Evolutionary conservation across 2,888 invertebrate species (phyloP), one percentile per base, ranked within the genome.

Genomic region (Malacosoma neustria): DNA sequence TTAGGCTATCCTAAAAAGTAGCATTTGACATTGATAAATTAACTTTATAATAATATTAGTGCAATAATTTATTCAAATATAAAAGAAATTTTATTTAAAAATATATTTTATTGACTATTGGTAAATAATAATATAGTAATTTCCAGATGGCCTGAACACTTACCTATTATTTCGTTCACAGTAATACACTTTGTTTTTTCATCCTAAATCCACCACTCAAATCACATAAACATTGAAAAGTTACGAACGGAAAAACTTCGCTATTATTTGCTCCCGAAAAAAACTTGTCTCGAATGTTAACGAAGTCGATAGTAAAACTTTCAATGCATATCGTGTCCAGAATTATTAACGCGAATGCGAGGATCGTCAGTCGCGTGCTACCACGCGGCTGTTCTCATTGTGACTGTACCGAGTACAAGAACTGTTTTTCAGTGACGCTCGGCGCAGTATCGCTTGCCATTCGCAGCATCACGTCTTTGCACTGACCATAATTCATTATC

Each of bases 381-480:
- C 62, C 48, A 54, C 50, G 42, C 45, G 45, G 63, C 59, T 69
- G 71, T 56, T 53, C 65, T 59, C 58, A 62, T 60, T 48, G 58
- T 62, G 62, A 79, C 76, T 77, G 66, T 37, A 30, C 22, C 5
- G 6, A 7, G 22, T 22, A 22, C 22, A 22, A 7, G 5, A 7
- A 7, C 5, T 22, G 22, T 22, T 22, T 22, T 22, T 22, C 22
- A 7, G 2, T 22, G 7, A 7, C 22, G 22, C 7, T 22, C 22
- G 22, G 3, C 22, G 22, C 22, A 22, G 22, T 22, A 22, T 22
- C 2, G 22, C 22, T 9, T 22, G 22, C 22, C 5, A 22, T 4
- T 22, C 22, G 22, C 22, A 22, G 22, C 22, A 5, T 22, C 22
- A 22, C 22, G 2, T 5, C 3, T 7, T 5, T 7, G 9, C 6